These are phyloP conservation scores for Cossypha heuglini DNA, from an alignment of 2,797 vertebrate species.

Conservation along the genomic window DNA sequence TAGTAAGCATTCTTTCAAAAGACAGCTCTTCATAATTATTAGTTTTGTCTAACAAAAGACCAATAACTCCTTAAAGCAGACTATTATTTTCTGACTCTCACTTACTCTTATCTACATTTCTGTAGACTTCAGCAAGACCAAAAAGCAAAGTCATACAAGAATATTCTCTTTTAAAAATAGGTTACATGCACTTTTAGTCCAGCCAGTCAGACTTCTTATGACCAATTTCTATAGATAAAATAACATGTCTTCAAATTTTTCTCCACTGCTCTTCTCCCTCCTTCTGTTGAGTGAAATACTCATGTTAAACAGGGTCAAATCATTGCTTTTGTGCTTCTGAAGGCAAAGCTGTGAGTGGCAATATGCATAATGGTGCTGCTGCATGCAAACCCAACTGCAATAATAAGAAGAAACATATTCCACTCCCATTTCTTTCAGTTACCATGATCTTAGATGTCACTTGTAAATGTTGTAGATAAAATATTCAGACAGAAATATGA, in stretches of 20 bases:
- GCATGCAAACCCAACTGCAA: neutral
- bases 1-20: neutral
- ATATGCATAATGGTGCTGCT: neutral
- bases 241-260: neutral
- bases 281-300: neutral
- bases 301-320: neutral
- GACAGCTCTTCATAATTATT: neutral
- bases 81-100: neutral
- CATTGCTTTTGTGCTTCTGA: neutral
- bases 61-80: neutral
- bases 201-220: neutral
- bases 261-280: neutral
- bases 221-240: neutral
- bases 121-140: neutral
- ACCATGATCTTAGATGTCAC: neutral
- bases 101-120: neutral
- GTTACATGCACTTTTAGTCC: neutral
- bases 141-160: neutral
- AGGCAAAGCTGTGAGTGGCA: neutral
- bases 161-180: neutral
- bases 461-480: neutral
- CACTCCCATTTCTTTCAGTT: neutral
- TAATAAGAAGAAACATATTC: neutral
- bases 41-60: neutral
- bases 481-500: conserved; percentile 15